These are phyloP conservation scores for Marronus borbonicus DNA, from an alignment of 2,888 invertebrate species.

Conservation along the genomic window DNA sequence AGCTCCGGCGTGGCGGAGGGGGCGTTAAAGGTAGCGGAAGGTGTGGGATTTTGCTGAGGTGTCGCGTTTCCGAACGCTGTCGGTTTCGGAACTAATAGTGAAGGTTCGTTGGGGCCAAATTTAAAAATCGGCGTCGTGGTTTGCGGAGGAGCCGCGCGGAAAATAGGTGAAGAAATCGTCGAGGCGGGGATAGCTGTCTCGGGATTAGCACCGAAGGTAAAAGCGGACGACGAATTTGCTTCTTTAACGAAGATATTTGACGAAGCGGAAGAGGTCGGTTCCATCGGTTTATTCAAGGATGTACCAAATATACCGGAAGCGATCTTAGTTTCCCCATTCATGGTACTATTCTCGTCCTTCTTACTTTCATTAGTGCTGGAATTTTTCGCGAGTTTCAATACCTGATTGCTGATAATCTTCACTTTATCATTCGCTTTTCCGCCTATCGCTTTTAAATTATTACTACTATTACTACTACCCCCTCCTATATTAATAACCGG, in stretches of 20 bases:
- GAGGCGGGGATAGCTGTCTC: neutral
- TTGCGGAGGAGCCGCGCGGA: conserved; percentile 32
- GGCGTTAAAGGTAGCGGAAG: conserved; percentile 14
- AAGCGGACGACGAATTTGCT: conserved; percentile 5
- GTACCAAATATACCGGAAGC: neutral
- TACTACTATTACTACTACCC: neutral
- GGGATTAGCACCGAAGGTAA: conserved; percentile 45
- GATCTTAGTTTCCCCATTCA: conserved; percentile 25
- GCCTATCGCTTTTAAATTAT: neutral
- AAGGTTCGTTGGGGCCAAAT: conserved; percentile 43
- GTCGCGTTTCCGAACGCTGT: conserved; percentile 27
- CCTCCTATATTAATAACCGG: neutral
- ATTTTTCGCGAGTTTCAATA: neutral
- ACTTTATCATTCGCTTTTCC: neutral
- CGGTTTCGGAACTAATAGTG: neutral
- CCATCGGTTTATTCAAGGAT: neutral
- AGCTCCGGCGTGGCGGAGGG: neutral
- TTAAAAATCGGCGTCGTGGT: conserved; percentile 42
- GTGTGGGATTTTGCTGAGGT: conserved; percentile 15
- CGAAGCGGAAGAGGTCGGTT: neutral
- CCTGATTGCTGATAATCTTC: neutral
- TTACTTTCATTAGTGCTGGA: neutral
- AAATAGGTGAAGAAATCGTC: conserved; percentile 36
- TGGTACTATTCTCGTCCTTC: neutral
- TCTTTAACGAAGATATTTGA: conserved; percentile 22